Evolutionary conservation across 64 coral and sea anemone species (phyloP).

Genomic region (Orbicella faveolata): DNA sequence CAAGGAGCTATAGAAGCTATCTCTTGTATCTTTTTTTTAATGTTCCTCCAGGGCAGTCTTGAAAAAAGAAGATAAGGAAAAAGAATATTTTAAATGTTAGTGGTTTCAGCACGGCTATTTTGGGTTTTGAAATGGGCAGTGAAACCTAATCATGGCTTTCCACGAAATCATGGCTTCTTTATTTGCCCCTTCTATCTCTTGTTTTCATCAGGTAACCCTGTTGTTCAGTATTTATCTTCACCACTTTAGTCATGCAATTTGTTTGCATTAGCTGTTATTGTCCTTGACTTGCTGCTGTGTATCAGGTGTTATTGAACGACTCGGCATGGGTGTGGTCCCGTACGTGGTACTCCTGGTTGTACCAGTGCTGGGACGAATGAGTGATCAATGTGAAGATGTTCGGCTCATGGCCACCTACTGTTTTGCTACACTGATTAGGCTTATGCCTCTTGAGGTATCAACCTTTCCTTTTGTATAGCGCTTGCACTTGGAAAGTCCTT

Average conservation of each 20-base stretch:
- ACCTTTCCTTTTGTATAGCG: neutral
- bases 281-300: neutral
- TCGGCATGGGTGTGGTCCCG: conserved; percentile 71
- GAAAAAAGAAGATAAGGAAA: too few relatives aligned
- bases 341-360: conserved; percentile 95
- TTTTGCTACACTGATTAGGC: conserved; percentile 93
- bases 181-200: too few relatives aligned
- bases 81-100: too few relatives aligned
- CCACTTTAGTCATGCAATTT: too few relatives aligned
- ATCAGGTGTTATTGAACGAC: conserved; percentile 84
- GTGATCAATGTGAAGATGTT: conserved; percentile 91
- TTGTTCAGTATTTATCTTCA: too few relatives aligned
- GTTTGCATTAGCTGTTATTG: neutral
- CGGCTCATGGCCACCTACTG: conserved; percentile 92
- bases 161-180: too few relatives aligned
- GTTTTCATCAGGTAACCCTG: too few relatives aligned
- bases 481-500: neutral
- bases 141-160: too few relatives aligned
- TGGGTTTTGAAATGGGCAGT: too few relatives aligned
- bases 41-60: too few relatives aligned
- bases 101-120: too few relatives aligned
- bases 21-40: conserved; percentile 80
- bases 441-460: conserved; percentile 96
- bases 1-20: conserved; percentile 94
- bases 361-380: conserved; percentile 93